These are phyloP conservation scores for Megaustenia siamemsis DNA, from an alignment of 2,888 invertebrate species.

Conservation along the genomic window DNA sequence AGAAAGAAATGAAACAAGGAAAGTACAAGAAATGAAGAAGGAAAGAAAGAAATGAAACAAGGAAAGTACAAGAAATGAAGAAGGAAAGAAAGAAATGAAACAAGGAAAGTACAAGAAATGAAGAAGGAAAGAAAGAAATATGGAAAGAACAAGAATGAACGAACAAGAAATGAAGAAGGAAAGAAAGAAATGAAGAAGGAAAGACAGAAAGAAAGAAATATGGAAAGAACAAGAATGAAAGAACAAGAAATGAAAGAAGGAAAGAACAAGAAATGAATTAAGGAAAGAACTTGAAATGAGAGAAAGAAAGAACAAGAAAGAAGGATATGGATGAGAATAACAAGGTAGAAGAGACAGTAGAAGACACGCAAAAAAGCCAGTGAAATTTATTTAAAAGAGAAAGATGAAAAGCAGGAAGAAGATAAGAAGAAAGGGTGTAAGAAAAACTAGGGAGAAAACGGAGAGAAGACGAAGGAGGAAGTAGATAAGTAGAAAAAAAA, in stretches of 20 bases:
- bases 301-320: neutral
- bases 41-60: neutral
- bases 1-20: neutral
- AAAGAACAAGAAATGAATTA: neutral
- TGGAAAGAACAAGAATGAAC: neutral
- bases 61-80: neutral
- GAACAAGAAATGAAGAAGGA: neutral
- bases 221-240: neutral
- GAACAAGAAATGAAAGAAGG: neutral
- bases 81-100: neutral
- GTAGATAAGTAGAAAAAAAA: neutral
- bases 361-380: neutral
- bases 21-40: neutral
- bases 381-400: neutral
- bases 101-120: neutral
- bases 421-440: neutral
- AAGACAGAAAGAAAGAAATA: neutral
- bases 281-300: neutral
- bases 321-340: neutral
- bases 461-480: neutral
- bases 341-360: neutral
- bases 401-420: neutral
- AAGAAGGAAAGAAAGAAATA: neutral
- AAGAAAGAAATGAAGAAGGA: neutral
- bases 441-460: neutral